Evolutionary conservation across 1,140 invertebrate genomes (phyloP), one percentile per base, ranked within the genome.

Genomic region (Calliphora vicina): DNA sequence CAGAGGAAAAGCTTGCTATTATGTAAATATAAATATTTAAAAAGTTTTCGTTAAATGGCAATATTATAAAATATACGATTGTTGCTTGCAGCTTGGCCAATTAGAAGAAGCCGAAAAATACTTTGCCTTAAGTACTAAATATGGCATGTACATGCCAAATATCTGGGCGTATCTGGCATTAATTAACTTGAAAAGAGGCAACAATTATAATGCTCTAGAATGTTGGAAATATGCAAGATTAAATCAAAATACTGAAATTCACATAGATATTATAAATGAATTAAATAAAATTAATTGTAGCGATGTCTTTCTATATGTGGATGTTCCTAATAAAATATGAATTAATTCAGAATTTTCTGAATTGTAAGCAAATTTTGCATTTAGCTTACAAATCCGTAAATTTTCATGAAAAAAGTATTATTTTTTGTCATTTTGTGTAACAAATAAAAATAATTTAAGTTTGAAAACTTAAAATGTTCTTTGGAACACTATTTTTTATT

Each of bases 181-280:
- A 1, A 83, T 88, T n/a, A 87, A 89, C 80, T 81, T 89, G 1
- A 84, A 84, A 23, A 13, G 84, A 8, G 84, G 85, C 10, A 61
- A 89, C 0, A 89, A 85, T 81, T 83, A 82, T 20, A 86, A 84
- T 78, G 88, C 88, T 0, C 8, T 89, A 10, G 83, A 86, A 15
- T 89, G 87, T 76, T 89, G 88, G 88, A 88, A 88, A 82, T 87
- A 89, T 73, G 88, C 88, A 6, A 84, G 83, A 78, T 73, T 84
- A 85, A 84, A 88, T 57, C 87, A 86, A 0, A 26, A 78, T 10
- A 71, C 67, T 13, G 4, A 15, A 0, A 85, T 88, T 1, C 76
- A 27, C 13, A 84, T 87, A 67, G 84, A 88, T 61, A 88, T 88
- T 72, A 85, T 35, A 45, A 82, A 82, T 20, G 88, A 87, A 43